Base-by-base conservation (phyloP, 2,888 invertebrate genomes). In the Anaspis maculata region DNA sequence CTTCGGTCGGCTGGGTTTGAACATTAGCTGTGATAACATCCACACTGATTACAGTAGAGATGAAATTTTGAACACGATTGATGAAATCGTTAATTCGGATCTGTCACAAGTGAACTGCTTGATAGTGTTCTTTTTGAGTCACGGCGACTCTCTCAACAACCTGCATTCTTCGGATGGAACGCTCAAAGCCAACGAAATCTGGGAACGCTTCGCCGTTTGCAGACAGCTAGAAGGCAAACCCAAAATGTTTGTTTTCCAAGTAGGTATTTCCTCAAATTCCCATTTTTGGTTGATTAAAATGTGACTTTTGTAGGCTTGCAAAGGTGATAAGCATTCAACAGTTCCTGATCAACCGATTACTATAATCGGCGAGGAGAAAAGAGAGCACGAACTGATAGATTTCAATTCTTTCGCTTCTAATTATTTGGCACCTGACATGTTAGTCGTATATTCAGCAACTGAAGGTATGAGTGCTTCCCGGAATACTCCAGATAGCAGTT, bases 281-380 rank as follows among this genome's bases (percentile, higher is more conserved):
- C n/a, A n/a, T n/a, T n/a, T n/a, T n/a, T n/a, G n/a, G n/a, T n/a
- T n/a, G n/a, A n/a, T n/a, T n/a, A 62, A 63, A 46, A 51, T 62
- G 49, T 61, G 61, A 15, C 41, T 62, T 11, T 54, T 62, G 40
- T 59, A 61, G 59, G 61, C 62, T 10, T 62, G 62, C 32, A 62
- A 61, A 44, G 59, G 57, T n/a, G 32, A 44, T 0, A 37, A 30
- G 9, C 41, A 19, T 30, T 37, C 48, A 3, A 48, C 44, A 3
- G 39, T 36, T 19, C 11, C 28, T 3, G 19, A 38, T 26, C 25
- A 33, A 6, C 19, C 19, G 19, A 9, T 19, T 9, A 19, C 9
- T 9, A n/a, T 5, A 19, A 19, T 6, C 19, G 5, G 6, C 19
- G 19, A 29, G n/a, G 44, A 15, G 41, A 41, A 2, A 6, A 27